These are phyloP conservation scores for Lasioglossum lativentre DNA, from an alignment of 2,888 invertebrate species.

Conservation along the genomic window DNA sequence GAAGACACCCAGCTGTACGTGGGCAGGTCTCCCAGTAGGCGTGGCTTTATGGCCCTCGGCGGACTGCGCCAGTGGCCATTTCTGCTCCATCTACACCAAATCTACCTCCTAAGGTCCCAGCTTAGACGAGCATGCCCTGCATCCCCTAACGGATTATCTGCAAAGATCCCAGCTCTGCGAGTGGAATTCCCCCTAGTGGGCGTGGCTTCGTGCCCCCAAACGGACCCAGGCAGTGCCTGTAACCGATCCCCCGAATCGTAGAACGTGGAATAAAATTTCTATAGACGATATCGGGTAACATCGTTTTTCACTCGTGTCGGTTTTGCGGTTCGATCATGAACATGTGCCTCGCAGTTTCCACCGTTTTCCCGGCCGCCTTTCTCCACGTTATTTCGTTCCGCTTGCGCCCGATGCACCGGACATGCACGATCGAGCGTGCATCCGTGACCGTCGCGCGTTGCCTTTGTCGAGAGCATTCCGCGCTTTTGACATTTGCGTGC, in stretches of 20 bases:
- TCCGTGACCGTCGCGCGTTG: constrained; percentile 22
- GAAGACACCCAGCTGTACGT: too few species aligned
- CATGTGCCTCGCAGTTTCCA: background rate
- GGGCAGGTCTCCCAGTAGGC: too few species aligned
- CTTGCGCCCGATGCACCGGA: constrained; percentile 27
- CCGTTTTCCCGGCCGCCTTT: background rate
- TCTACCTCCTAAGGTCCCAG: too few species aligned
- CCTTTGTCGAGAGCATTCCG: constrained; percentile 1
- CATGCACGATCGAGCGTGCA: constrained; percentile 54
- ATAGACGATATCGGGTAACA: background rate
- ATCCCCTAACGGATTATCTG: background rate
- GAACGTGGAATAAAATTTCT: background rate
- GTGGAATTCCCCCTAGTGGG: background rate
- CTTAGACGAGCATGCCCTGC: too few species aligned
- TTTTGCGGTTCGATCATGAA: background rate
- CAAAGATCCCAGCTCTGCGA: background rate
- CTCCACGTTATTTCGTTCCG: constrained; percentile 33
- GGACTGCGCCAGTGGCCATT: too few species aligned
- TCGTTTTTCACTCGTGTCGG: background rate
- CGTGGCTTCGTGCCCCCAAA: background rate
- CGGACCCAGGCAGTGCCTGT: background rate
- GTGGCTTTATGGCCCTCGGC: too few species aligned
- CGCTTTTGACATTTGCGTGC: constrained; percentile 31
- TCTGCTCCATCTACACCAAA: too few species aligned
- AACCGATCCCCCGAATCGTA: background rate